These are phyloP conservation scores for Metalampra italica DNA, from an alignment of 2,888 invertebrate genomes.

Conservation along the genomic window DNA sequence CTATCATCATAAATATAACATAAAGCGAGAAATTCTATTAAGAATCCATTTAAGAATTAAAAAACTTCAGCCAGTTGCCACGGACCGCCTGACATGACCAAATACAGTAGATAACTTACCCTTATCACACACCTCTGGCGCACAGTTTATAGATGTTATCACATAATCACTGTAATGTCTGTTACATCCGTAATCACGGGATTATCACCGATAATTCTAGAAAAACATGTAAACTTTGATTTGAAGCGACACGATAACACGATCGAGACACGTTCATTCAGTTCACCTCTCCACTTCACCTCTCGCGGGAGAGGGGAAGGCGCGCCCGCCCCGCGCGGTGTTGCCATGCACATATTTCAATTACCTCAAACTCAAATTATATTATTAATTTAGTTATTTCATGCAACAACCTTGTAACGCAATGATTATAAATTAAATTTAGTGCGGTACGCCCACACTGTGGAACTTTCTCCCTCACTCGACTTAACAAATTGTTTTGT, in stretches of 20 bases:
- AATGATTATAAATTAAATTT: too few relatives aligned
- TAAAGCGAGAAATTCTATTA: conserved; percentile 20
- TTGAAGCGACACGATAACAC: conserved; percentile 49
- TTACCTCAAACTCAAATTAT: background rate
- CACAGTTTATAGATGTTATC: conserved; percentile 54
- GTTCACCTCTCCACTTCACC: conserved; percentile 20
- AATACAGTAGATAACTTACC: conserved; percentile 52
- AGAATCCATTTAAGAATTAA: conserved; percentile 21
- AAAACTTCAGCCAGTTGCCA: background rate
- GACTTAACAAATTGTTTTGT: too few relatives aligned
- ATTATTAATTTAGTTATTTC: conserved; percentile 15
- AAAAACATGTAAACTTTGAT: conserved; percentile 66
- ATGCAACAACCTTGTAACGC: too few relatives aligned
- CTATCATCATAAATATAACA: conserved; percentile 5
- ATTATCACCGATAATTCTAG: conserved; percentile 44
- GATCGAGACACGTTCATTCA: conserved; percentile 31
- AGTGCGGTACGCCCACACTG: too few relatives aligned
- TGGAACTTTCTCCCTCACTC: too few relatives aligned
- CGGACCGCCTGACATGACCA: conserved; percentile 39
- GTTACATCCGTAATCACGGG: conserved; percentile 38
- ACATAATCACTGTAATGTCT: conserved; percentile 68
- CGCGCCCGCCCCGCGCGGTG: conserved; percentile 54
- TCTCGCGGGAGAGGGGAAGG: conserved; percentile 47
- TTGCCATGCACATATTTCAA: conserved; percentile 34
- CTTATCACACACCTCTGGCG: conserved; percentile 63